phyloP scores from a whole-genome alignment of 1,140 invertebrate genomes.

The Drosophila tropicalis region DNA sequence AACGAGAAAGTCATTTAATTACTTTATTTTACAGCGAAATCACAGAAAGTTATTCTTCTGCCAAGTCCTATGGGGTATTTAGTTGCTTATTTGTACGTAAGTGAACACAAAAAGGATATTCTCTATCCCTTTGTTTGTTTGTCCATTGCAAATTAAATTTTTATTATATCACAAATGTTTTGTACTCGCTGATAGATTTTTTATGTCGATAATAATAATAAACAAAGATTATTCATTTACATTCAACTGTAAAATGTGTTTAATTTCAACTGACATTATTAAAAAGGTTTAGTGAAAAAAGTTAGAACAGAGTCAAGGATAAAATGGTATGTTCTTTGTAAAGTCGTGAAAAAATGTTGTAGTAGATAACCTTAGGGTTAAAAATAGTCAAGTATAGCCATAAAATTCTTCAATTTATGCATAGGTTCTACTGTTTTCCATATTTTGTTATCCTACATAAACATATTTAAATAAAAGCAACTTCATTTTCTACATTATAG shows the following conservation, averaged over 20 bases:
- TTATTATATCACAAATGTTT: not conserved
- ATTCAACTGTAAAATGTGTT: too few relatives aligned
- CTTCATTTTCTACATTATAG: not conserved
- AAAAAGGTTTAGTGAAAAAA: too few relatives aligned
- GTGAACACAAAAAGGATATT: not conserved
- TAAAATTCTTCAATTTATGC: too few relatives aligned
- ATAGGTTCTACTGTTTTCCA: too few relatives aligned
- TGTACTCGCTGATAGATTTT: not conserved
- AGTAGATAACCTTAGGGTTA: too few relatives aligned
- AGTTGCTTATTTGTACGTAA: not conserved
- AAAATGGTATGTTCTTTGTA: too few relatives aligned
- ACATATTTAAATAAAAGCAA: conserved; percentile 5
- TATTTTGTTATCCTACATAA: not conserved
- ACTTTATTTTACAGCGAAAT: too few relatives aligned
- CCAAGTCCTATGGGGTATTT: not conserved
- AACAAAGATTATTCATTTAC: not conserved
- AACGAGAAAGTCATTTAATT: too few relatives aligned
- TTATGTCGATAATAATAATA: not conserved
- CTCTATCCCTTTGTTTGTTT: not conserved
- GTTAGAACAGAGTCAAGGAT: too few relatives aligned
- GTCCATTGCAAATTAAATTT: not conserved
- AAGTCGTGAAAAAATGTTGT: too few relatives aligned
- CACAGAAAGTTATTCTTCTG: not conserved
- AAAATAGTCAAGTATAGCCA: too few relatives aligned
- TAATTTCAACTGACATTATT: too few relatives aligned